Conservation (phyloP, 2,888 invertebrate genomes). For the Acrocyrtus sp. region DNA sequence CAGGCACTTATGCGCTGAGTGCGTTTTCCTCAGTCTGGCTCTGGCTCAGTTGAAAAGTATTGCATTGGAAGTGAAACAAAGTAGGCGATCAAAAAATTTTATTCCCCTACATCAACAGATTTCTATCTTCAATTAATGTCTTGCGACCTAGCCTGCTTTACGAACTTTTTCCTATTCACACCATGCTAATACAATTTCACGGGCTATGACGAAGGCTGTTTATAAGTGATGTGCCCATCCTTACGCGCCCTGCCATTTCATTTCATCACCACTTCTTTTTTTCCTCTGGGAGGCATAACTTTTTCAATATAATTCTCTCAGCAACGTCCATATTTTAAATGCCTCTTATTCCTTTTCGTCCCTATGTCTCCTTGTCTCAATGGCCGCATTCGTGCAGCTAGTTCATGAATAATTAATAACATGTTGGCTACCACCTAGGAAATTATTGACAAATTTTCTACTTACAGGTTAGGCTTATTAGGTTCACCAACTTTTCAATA, state of each 20-base stretch:
- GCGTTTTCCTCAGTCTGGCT: too few species aligned
- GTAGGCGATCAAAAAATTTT: too few species aligned
- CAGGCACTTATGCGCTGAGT: too few species aligned
- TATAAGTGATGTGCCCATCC: slow-evolving; percentile 46
- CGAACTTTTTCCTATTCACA: slow-evolving; percentile 24
- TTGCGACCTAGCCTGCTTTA: neutral
- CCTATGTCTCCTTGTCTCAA: neutral
- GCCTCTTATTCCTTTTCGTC: neutral
- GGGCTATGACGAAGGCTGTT: slow-evolving; percentile 37
- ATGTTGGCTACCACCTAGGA: slow-evolving; percentile 41
- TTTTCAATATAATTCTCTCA: slow-evolving; percentile 43
- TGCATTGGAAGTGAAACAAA: too few species aligned
- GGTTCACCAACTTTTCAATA: too few species aligned
- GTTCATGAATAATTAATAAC: slow-evolving; percentile 54
- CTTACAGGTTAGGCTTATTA: slow-evolving; percentile 28
- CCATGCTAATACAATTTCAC: slow-evolving; percentile 42
- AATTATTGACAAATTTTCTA: slow-evolving; percentile 46
- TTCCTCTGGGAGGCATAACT: slow-evolving; percentile 47
- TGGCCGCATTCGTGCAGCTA: slow-evolving; percentile 19
- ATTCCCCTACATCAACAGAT: too few species aligned
- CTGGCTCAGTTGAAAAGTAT: too few species aligned
- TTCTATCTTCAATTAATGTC: too few species aligned
- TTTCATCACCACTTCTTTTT: slow-evolving; percentile 50
- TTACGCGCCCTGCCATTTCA: slow-evolving; percentile 50
- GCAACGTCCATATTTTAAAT: slow-evolving; percentile 6